Evolutionary conservation across 2,113 vertebrate species (phyloP).

Genomic region (Perca flavescens): DNA sequence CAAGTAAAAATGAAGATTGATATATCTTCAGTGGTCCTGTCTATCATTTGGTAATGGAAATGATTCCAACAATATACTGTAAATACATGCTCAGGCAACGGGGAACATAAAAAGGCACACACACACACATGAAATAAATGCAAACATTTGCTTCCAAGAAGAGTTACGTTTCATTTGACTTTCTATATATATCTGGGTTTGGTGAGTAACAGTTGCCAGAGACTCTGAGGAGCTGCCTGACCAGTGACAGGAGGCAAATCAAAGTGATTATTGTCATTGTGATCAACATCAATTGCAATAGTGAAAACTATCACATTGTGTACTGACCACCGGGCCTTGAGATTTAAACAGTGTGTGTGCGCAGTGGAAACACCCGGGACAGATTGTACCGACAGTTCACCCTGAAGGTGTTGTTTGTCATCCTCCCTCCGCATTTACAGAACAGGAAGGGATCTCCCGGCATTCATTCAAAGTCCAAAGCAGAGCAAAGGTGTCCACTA

Average conservation of each 20-base stretch:
- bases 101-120: background rate
- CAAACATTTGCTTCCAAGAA: background rate
- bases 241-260: background rate
- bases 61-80: too few relatives aligned
- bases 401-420: background rate
- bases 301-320: background rate
- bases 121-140: background rate
- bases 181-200: background rate
- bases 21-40: too few relatives aligned
- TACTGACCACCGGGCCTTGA: too few relatives aligned
- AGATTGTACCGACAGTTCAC: background rate
- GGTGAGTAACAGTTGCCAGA: background rate
- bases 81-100: too few relatives aligned
- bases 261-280: background rate
- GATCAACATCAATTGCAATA: background rate
- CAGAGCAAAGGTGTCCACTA: background rate
- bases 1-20: too few relatives aligned
- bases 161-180: background rate
- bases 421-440: background rate
- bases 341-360: background rate
- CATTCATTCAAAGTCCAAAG: background rate
- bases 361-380: background rate
- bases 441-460: background rate
- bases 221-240: background rate
- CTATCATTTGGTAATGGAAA: too few relatives aligned